These are phyloP conservation scores for Tauraco hartlaubi DNA, from an alignment of 2,797 vertebrate genomes.

Conservation along the genomic window DNA sequence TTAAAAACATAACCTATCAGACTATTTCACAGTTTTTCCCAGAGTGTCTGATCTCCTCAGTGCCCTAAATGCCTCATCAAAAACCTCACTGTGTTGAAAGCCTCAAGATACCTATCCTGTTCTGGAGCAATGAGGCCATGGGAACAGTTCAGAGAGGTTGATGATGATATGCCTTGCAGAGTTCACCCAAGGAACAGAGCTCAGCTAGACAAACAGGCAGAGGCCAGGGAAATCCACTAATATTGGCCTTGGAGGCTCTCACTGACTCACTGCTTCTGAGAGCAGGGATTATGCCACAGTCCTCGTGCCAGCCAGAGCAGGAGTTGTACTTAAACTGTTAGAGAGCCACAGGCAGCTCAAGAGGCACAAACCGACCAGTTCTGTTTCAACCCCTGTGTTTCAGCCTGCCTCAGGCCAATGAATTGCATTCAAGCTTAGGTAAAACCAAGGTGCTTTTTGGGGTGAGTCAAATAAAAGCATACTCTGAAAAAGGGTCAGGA, in stretches of 20 bases:
- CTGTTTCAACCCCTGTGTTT: not conserved
- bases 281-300: not conserved
- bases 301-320: not conserved
- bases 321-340: not conserved
- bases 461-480: not conserved
- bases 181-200: not conserved
- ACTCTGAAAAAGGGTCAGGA: not conserved
- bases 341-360: not conserved
- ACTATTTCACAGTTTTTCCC: not conserved
- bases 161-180: not conserved
- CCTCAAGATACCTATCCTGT: not conserved
- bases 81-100: not conserved
- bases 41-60: not conserved
- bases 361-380: not conserved
- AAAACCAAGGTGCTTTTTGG: not conserved
- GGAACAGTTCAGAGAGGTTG: not conserved
- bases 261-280: not conserved
- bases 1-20: not conserved
- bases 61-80: not conserved
- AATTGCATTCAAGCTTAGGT: not conserved
- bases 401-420: not conserved
- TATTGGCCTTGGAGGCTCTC: not conserved
- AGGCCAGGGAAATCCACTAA: not conserved
- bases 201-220: not conserved
- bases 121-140: not conserved